A percentile compares a stretch with the other conserved stretches of the same genome.
phyloP scores from a whole-genome alignment of 2,113 vertebrate species.

The Tachycineta bicolor region DNA sequence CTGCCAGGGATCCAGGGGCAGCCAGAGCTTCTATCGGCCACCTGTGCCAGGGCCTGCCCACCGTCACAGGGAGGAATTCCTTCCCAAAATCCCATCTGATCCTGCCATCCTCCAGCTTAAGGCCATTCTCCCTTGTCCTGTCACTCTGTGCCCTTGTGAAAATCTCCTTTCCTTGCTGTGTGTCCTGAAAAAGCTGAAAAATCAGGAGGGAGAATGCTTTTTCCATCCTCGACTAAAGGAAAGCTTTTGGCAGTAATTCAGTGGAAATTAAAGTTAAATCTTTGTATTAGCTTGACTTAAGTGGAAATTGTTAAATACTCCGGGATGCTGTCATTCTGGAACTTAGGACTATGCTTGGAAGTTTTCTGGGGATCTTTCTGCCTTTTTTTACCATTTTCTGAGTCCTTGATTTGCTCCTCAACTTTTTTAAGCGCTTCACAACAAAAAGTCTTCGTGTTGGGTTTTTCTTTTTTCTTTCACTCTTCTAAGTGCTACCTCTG shows the following conservation, averaged over 20 bases:
- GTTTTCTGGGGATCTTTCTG: background rate
- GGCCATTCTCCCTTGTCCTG: background rate
- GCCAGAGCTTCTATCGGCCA: background rate
- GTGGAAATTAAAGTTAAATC: slow-evolving; percentile 7
- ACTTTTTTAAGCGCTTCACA: background rate
- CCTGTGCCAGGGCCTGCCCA: background rate
- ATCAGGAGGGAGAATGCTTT: background rate
- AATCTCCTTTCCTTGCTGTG: background rate
- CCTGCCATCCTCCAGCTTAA: background rate
- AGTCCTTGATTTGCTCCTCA: background rate
- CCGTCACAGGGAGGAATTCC: background rate
- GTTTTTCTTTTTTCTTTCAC: background rate
- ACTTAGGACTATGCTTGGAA: background rate
- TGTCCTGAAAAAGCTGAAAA: background rate
- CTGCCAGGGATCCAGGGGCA: background rate
- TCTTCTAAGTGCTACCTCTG: background rate
- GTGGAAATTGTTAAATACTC: slow-evolving; percentile 17
- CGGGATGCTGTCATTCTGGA: background rate
- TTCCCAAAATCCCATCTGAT: background rate
- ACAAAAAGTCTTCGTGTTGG: background rate
- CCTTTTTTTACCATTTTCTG: background rate
- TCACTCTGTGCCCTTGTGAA: background rate
- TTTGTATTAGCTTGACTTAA: background rate
- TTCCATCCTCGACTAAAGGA: background rate
- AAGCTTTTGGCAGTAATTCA: background rate